A percentile compares a stretch with the other conserved stretches of the same genome.
phyloP scores from a whole-genome alignment of 2,113 vertebrate species.

The Cebidichthys violaceus region DNA sequence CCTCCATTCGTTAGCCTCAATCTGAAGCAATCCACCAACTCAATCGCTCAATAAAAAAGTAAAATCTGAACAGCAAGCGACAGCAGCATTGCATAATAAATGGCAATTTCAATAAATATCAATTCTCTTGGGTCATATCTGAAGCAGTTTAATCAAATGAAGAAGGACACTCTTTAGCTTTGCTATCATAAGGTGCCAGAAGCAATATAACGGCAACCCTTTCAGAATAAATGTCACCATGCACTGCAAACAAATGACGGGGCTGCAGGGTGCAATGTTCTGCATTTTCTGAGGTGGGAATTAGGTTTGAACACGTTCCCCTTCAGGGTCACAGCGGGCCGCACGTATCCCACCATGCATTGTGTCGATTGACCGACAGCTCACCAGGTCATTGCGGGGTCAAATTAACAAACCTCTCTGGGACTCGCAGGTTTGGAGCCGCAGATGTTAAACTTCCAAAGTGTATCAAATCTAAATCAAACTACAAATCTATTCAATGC shows the following conservation, averaged over 20 bases:
- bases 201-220: not conserved
- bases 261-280: not conserved
- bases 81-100: not conserved
- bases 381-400: not conserved
- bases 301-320: not conserved
- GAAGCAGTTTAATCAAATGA: not conserved
- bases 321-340: not conserved
- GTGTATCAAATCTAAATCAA: not conserved
- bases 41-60: not conserved
- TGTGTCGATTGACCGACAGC: not conserved
- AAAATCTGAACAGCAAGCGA: not conserved
- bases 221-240: not conserved
- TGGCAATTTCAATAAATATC: not conserved
- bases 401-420: not conserved
- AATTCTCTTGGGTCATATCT: not conserved
- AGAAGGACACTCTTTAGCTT: not conserved
- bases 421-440: not conserved
- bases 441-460: not conserved
- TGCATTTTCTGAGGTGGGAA: not conserved
- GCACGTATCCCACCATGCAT: not conserved
- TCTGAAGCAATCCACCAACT: not conserved
- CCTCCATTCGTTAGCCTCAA: not conserved
- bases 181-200: not conserved
- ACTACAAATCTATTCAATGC: not conserved
- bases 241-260: not conserved